Percentiles rank a stretch among this genome's conserved stretches.
These are phyloP conservation scores for Drosophila multiciliata DNA, from an alignment of 2,888 invertebrate species.

Conservation along the genomic window DNA sequence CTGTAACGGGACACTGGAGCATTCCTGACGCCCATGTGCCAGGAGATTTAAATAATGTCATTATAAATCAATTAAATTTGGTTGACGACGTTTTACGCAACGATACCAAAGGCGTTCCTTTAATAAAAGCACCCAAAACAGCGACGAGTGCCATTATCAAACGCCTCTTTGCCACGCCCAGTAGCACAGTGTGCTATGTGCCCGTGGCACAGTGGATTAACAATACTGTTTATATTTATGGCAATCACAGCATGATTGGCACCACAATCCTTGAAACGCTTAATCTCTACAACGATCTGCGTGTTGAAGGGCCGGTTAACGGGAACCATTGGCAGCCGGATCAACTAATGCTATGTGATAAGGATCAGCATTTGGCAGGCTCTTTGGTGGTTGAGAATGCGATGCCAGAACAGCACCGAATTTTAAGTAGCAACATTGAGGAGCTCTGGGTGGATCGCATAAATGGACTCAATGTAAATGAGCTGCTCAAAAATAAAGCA, in stretches of 20 bases:
- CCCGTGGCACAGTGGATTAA: conserved; percentile 85
- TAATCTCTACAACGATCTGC: conserved; percentile 79
- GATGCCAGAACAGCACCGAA: conserved; percentile 53
- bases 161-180: conserved; percentile 81
- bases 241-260: conserved; percentile 85
- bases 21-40: conserved; percentile 62
- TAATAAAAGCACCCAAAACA: conserved; percentile 63
- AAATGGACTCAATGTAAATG: conserved; percentile 79
- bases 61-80: conserved; percentile 86
- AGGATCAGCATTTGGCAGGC: conserved; percentile 71
- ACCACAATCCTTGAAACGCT: conserved; percentile 81
- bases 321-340: conserved; percentile 83
- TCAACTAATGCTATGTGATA: conserved; percentile 81
- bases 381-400: conserved; percentile 72
- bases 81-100: conserved; percentile 86
- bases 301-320: conserved; percentile 82
- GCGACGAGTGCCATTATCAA: conserved; percentile 80
- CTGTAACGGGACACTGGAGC: conserved; percentile 83
- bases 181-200: conserved; percentile 84
- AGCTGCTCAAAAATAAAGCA: conserved; percentile 64
- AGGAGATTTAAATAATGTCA: conserved; percentile 81
- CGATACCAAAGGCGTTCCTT: conserved; percentile 83
- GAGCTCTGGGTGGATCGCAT: conserved; percentile 75
- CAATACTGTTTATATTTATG: conserved; percentile 84
- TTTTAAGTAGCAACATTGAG: conserved; percentile 78